A percentile compares a stretch with the other conserved stretches of the same genome.
These are phyloP conservation scores for Lasioglossum vierecki DNA, from an alignment of 2,888 invertebrate species.

Conservation along the genomic window DNA sequence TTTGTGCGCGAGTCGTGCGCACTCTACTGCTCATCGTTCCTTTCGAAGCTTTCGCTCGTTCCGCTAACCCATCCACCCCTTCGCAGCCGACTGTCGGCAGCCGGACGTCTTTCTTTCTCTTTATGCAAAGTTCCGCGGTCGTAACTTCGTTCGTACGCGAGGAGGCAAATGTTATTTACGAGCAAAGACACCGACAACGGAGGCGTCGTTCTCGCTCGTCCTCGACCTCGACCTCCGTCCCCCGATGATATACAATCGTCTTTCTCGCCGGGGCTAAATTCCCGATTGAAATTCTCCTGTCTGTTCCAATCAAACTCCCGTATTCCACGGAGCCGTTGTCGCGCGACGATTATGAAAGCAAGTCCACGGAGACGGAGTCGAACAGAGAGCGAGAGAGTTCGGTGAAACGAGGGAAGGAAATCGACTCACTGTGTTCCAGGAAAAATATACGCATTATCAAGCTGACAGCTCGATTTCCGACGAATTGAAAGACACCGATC, in stretches of 20 bases:
- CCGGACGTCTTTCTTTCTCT: conserved; percentile 34
- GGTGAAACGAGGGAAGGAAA: conserved; percentile 40
- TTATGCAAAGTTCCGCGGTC: conserved; percentile 66
- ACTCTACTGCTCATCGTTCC: conserved; percentile 25
- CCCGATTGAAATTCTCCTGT: conserved; percentile 80
- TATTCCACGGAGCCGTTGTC: conserved; percentile 76
- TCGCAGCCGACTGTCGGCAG: neutral
- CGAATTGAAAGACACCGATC: conserved; percentile 24
- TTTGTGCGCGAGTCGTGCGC: conserved; percentile 61
- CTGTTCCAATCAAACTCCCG: conserved; percentile 82
- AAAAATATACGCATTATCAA: conserved; percentile 35
- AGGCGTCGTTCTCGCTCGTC: conserved; percentile 33
- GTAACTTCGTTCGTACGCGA: conserved; percentile 71
- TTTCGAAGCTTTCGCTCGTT: conserved; percentile 24
- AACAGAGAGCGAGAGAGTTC: neutral
- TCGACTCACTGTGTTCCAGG: conserved; percentile 27
- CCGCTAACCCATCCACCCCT: neutral
- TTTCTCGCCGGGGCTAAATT: conserved; percentile 28
- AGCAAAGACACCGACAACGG: conserved; percentile 61
- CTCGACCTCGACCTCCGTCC: conserved; percentile 12
- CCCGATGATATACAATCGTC: neutral
- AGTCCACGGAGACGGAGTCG: conserved; percentile 38
- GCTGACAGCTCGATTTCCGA: conserved; percentile 51
- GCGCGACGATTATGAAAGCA: conserved; percentile 70
- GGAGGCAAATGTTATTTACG: conserved; percentile 81